Evolutionary conservation across 2,797 vertebrate genomes (phyloP).

Genomic region (Meda fulgida): DNA sequence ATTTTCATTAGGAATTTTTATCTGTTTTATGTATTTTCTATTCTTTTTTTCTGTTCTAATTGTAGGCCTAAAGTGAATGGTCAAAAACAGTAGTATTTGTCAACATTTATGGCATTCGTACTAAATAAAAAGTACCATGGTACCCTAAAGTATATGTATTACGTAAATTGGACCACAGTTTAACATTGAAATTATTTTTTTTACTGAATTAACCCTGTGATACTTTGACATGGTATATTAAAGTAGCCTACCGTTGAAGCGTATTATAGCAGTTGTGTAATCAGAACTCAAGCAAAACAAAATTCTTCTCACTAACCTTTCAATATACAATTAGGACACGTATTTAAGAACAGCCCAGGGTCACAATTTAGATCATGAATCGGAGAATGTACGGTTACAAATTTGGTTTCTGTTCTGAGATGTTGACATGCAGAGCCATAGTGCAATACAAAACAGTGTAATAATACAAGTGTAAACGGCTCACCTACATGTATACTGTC

Average conservation of each 20-base stretch:
- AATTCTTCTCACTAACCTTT: not conserved
- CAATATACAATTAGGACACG: not conserved
- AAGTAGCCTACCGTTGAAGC: not conserved
- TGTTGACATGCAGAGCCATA: not conserved
- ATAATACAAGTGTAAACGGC: not conserved
- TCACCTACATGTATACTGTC: constrained; percentile 1
- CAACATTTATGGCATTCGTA: not conserved
- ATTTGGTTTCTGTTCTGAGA: not conserved
- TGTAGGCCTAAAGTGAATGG: not conserved
- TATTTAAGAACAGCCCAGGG: not conserved
- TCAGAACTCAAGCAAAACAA: not conserved
- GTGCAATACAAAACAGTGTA: not conserved
- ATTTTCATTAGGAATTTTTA: too few species aligned
- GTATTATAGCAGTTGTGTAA: not conserved
- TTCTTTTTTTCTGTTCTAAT: not conserved
- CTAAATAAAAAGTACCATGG: not conserved
- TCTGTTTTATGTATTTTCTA: not conserved
- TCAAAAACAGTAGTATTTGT: not conserved
- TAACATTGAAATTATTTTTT: not conserved
- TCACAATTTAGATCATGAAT: not conserved
- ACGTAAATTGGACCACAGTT: not conserved
- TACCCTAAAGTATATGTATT: not conserved
- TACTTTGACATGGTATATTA: not conserved
- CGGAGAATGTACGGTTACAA: not conserved
- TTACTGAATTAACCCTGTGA: not conserved